A percentile compares a stretch with the other conserved stretches of the same genome.
These are phyloP conservation scores for Plutomurus gul DNA, from an alignment of 1,140 invertebrate species.

Conservation along the genomic window DNA sequence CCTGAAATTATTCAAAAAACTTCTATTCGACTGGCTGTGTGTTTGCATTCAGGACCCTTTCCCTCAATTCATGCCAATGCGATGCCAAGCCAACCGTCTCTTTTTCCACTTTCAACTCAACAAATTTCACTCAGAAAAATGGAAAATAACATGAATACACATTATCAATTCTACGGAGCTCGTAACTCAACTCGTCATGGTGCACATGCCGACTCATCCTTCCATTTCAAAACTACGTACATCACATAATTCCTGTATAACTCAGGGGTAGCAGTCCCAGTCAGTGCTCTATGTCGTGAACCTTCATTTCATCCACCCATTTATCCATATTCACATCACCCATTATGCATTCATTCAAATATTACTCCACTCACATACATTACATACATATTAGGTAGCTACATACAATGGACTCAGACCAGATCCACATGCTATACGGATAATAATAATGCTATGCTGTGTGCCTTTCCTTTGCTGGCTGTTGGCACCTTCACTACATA, in stretches of 20 bases:
- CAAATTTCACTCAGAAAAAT: constrained; percentile 29
- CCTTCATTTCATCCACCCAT: background rate
- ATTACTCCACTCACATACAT: background rate
- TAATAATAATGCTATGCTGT: background rate
- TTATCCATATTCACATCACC: background rate
- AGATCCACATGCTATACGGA: background rate
- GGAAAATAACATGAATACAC: constrained; percentile 29
- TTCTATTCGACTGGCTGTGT: background rate
- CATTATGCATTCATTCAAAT: background rate
- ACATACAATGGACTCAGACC: background rate
- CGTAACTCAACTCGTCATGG: constrained; percentile 28
- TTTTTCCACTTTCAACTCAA: constrained; percentile 24
- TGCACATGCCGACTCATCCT: constrained; percentile 22
- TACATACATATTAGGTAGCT: background rate
- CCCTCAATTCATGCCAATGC: constrained; percentile 13
- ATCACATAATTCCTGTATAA: background rate
- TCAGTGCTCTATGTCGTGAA: background rate
- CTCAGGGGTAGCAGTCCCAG: too few relatives aligned
- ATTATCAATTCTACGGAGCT: constrained; percentile 24
- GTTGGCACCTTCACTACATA: background rate
- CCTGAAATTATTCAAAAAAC: constrained; percentile 35
- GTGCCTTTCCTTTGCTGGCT: background rate
- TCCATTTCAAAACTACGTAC: background rate
- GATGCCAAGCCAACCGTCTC: constrained; percentile 19
- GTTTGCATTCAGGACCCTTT: constrained; percentile 18